Conservation (phyloP, 2,888 invertebrate species). For the Drosophila borealis region DNA sequence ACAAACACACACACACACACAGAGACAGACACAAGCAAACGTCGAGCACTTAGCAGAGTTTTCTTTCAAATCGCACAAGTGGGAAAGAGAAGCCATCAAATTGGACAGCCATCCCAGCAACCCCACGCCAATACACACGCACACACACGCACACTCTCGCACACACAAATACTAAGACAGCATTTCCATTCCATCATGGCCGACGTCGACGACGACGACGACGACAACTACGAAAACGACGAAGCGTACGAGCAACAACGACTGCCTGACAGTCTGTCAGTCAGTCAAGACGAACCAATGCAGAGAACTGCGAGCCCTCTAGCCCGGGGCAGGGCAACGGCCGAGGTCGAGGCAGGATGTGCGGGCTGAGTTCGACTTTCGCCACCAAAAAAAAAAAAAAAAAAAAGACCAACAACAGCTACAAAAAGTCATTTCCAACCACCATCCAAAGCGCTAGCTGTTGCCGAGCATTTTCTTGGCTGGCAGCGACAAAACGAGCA, state of each 20-base stretch:
- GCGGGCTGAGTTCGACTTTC: conserved; percentile 36
- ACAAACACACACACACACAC: conserved; percentile 19
- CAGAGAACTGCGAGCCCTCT: conserved; percentile 23
- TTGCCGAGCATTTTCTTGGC: conserved; percentile 42
- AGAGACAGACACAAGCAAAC: conserved; percentile 9
- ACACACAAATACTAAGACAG: conserved; percentile 35
- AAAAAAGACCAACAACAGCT: conserved; percentile 17
- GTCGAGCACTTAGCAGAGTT: conserved; percentile 58
- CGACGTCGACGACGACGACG: conserved; percentile 55
- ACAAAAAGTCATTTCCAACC: conserved; percentile 51
- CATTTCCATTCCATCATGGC: conserved; percentile 76
- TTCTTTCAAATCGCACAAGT: conserved; percentile 43
- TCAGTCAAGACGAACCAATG: conserved; percentile 56
- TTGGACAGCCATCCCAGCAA: conserved; percentile 45
- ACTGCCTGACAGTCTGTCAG: conserved; percentile 62
- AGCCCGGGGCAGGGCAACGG: conserved; percentile 45
- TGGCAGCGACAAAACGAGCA: conserved; percentile 23
- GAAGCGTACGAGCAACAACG: conserved; percentile 29
- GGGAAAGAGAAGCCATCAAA: conserved; percentile 46
- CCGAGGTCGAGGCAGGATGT: conserved; percentile 36
- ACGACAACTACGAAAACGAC: conserved; percentile 26
- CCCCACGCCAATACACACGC: conserved; percentile 37
- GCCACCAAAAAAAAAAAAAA: conserved; percentile 20
- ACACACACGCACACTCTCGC: conserved; percentile 23
- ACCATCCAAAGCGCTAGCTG: conserved; percentile 36